Evolutionary conservation across 2,113 vertebrate genomes (phyloP).

Genomic region (Meriones unguiculatus): DNA sequence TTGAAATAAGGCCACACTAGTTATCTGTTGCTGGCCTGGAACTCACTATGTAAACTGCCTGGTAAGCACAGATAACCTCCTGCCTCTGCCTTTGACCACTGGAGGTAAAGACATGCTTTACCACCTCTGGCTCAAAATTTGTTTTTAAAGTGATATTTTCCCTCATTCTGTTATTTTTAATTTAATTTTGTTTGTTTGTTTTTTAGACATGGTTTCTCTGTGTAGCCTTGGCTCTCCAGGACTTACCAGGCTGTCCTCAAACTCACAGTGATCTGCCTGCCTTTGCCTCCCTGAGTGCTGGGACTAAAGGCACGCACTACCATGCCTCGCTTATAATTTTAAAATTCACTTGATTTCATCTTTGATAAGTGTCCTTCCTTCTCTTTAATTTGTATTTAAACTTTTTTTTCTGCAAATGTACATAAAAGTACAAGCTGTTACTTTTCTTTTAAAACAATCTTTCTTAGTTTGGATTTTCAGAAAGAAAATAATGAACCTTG

Average conservation of each 20-base stretch:
- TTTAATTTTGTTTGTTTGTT: too few species aligned
- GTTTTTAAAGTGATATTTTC: background rate
- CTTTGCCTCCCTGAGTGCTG: too few species aligned
- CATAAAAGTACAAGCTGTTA: background rate
- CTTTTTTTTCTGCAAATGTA: background rate
- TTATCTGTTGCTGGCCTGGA: background rate
- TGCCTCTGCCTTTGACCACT: background rate
- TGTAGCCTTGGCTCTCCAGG: too few species aligned
- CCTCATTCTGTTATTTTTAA: background rate
- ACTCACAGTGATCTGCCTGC: too few species aligned
- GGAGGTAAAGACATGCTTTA: background rate
- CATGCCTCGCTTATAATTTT: background rate
- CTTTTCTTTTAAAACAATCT: background rate
- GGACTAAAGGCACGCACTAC: too few species aligned
- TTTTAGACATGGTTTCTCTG: too few species aligned
- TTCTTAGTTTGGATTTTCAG: background rate
- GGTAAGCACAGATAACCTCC: background rate
- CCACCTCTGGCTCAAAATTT: background rate
- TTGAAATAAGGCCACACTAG: background rate
- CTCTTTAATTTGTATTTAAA: background rate
- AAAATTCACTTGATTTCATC: background rate
- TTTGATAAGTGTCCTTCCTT: background rate
- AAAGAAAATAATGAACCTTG: background rate
- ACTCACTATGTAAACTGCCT: background rate
- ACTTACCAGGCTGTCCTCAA: too few species aligned